Percentiles rank a stretch among this genome's conserved stretches.
Evolutionary conservation across 2,113 vertebrate species (phyloP).

Genomic region (Melospiza melodia): DNA sequence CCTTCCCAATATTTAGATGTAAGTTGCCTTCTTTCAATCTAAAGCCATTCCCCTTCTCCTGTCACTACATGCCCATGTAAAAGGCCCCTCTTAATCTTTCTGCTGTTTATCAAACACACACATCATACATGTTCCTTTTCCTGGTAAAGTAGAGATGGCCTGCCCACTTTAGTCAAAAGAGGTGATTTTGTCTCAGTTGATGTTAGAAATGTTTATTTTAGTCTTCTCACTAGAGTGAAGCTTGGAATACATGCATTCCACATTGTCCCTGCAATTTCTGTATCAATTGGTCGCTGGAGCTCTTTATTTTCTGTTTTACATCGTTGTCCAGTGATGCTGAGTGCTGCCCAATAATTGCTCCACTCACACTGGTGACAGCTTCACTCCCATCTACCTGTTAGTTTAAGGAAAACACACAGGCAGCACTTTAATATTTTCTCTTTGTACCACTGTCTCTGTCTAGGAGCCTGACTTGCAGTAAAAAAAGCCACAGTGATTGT

Average conservation of each 20-base stretch:
- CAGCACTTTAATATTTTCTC: not conserved
- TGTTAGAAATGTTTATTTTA: not conserved
- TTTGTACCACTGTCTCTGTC: not conserved
- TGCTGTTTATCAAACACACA: not conserved
- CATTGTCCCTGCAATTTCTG: not conserved
- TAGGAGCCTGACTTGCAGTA: not conserved
- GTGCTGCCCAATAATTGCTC: not conserved
- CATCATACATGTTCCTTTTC: not conserved
- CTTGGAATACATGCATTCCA: not conserved
- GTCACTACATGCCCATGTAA: not conserved
- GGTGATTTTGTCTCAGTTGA: not conserved
- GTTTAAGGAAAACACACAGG: not conserved
- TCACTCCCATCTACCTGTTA: not conserved
- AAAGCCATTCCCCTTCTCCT: not conserved
- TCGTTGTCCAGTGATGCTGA: not conserved
- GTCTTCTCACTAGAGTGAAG: not conserved
- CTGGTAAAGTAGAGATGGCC: not conserved
- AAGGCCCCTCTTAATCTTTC: not conserved
- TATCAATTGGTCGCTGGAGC: not conserved
- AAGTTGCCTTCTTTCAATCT: not conserved
- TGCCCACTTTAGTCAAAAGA: not conserved
- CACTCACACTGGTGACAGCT: not conserved
- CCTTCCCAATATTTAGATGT: not conserved
- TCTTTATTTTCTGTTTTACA: not conserved
- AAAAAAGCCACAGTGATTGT: not conserved